Conservation (phyloP, 1,140 invertebrate species). For the Caligus rogercresseyi region DNA sequence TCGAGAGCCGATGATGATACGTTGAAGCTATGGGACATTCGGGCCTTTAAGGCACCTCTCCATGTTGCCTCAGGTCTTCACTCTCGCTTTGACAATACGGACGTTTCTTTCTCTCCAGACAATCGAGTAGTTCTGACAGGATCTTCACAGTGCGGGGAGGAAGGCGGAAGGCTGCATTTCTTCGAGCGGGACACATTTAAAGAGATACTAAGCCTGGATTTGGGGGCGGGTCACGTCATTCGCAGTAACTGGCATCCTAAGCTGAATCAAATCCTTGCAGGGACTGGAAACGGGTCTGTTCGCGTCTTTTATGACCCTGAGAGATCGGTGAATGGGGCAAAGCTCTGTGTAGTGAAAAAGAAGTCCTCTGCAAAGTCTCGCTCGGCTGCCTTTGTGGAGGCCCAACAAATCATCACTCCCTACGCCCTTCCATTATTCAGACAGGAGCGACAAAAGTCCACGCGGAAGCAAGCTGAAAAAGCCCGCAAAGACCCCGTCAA, state of each 20-base stretch:
- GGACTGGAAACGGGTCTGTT: constrained; percentile 72
- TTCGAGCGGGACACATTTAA: constrained; percentile 61
- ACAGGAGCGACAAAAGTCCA: constrained; percentile 72
- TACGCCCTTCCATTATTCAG: constrained; percentile 89
- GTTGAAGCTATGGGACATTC: constrained; percentile 83
- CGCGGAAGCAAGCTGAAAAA: constrained; percentile 76
- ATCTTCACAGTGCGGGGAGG: constrained; percentile 51
- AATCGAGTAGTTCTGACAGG: constrained; percentile 70
- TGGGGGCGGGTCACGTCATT: constrained; percentile 40
- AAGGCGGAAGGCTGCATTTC: constrained; percentile 60
- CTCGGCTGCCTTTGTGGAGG: constrained; percentile 42
- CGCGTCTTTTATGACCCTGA: constrained; percentile 79
- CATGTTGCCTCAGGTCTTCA: constrained; percentile 48
- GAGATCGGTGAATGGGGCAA: constrained; percentile 68
- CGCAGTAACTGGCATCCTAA: constrained; percentile 88
- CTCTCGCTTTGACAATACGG: constrained; percentile 69
- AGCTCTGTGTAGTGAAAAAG: constrained; percentile 66
- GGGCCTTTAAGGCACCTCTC: constrained; percentile 59
- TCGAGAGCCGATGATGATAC: constrained; percentile 79
- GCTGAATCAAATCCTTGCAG: constrained; percentile 85
- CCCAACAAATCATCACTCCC: constrained; percentile 89
- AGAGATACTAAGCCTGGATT: constrained; percentile 25
- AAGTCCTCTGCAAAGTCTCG: constrained; percentile 40
- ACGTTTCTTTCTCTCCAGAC: constrained; percentile 84
- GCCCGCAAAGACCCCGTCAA: constrained; percentile 77